Evolutionary conservation across 2,888 invertebrate genomes (phyloP).

Genomic region (Hirtodrosophila confusa): DNA sequence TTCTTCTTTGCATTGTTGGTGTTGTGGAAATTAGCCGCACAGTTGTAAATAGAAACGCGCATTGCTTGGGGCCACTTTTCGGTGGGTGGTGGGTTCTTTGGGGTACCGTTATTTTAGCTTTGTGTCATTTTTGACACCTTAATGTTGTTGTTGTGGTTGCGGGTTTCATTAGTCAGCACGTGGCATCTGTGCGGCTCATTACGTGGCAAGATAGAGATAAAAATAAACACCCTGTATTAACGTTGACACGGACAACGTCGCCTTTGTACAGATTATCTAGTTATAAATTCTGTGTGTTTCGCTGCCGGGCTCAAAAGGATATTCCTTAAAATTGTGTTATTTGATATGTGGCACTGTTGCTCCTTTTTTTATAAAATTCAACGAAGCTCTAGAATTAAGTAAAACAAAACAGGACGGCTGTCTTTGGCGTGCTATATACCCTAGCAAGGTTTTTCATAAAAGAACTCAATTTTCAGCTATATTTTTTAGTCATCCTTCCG

Average conservation of each 20-base stretch:
- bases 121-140: slow-evolving; percentile 69
- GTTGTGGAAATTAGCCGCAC: slow-evolving; percentile 64
- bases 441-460: too few species aligned
- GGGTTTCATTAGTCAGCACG: slow-evolving; percentile 51
- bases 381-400: slow-evolving; percentile 2
- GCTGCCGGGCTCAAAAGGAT: neutral
- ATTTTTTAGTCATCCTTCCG: too few species aligned
- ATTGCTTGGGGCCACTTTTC: slow-evolving; percentile 52
- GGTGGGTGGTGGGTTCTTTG: slow-evolving; percentile 23
- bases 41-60: slow-evolving; percentile 58
- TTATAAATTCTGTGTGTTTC: slow-evolving; percentile 52
- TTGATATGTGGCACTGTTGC: neutral
- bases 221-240: slow-evolving; percentile 32
- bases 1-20: slow-evolving; percentile 30
- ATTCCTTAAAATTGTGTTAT: slow-evolving; percentile 16
- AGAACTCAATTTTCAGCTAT: too few species aligned
- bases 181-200: slow-evolving; percentile 58
- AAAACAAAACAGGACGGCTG: neutral
- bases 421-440: too few species aligned
- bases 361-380: slow-evolving; percentile 4
- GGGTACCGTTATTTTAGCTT: slow-evolving; percentile 34
- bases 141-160: slow-evolving; percentile 38
- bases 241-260: slow-evolving; percentile 8
- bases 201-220: slow-evolving; percentile 52
- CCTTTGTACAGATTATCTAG: slow-evolving; percentile 52